Conservation (phyloP, 1,140 invertebrate species). For the Ips nitidus region DNA sequence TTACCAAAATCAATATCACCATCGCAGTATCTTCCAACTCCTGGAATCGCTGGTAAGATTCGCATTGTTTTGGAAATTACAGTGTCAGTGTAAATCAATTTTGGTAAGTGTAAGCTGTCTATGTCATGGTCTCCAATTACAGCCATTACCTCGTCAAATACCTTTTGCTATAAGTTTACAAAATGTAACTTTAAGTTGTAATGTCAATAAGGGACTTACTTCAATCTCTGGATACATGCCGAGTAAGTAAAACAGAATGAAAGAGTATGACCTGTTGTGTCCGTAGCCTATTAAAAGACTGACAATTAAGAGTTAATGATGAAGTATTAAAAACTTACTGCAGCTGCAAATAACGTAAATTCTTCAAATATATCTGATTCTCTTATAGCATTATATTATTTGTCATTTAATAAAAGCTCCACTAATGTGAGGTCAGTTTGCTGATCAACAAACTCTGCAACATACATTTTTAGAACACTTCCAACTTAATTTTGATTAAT, state of each 20-base stretch:
- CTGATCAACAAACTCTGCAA: slow-evolving; percentile 4
- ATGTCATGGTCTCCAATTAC: slow-evolving; percentile 1
- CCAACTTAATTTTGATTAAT: too few species aligned
- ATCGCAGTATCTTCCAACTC: neutral
- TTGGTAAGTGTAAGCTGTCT: neutral
- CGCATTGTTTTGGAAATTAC: slow-evolving; percentile 8
- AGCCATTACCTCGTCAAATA: slow-evolving; percentile 17
- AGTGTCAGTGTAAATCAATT: slow-evolving; percentile 14
- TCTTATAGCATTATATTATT: neutral
- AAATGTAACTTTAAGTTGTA: neutral
- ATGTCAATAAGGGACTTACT: neutral
- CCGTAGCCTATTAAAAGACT: slow-evolving; percentile 9
- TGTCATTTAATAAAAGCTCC: neutral
- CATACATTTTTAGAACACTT: neutral
- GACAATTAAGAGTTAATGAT: neutral
- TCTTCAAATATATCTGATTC: neutral
- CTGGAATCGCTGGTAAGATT: slow-evolving; percentile 5
- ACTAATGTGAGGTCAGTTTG: neutral
- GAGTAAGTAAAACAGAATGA: slow-evolving; percentile 11
- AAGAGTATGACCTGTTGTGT: slow-evolving; percentile 17
- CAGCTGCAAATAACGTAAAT: slow-evolving; percentile 3
- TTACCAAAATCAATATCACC: slow-evolving; percentile 17
- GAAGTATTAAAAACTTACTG: neutral
- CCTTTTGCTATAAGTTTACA: neutral
- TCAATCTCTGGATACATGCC: slow-evolving; percentile 12